Base-by-base conservation (phyloP, 2,113 vertebrate genomes). In the Pagrus major region DNA sequence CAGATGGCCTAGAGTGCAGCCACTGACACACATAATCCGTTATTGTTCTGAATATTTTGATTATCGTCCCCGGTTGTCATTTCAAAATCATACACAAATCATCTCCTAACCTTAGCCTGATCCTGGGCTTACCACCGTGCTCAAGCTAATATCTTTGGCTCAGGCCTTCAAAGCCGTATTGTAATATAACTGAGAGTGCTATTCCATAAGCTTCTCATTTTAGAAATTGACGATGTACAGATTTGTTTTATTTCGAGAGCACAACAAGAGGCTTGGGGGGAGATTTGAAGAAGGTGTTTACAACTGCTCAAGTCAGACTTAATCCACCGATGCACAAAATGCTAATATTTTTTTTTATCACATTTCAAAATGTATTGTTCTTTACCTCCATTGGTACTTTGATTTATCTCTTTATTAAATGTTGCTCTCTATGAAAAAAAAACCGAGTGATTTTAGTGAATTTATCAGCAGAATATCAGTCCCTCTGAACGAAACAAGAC, bases 21-120 rank as follows among this genome's bases (percentile, higher is more conserved):
- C 58, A 58, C 60, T 60, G 59, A 79, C 79, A 77, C 52, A 27
- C 51, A 78, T 93, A 89, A 93, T 93, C 92, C 29, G 54, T 90
- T 83, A 89, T 89, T 92, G 84, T 89, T 90, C 83, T 81, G 81
- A 85, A 88, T 86, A 86, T 92, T 88, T 89, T 87, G 71, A 92
- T 92, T 84, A 91, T 84, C 8, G 23, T 78, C 37, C 44, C 8
- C n/a, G 64, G 74, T 86, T 77, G 78, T 85, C 83, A 78, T 90
- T 86, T 90, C 78, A 82, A 85, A 87, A 88, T 85, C 83, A 81
- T 65, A 81, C 76, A 67, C 76, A 86, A 90, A 89, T 89, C 86
- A 71, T 11, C 52, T 54, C 58, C 82, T 81, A 89, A 86, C 92
- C 83, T 86, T 23, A 29, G 70, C 72, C 25, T 85, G 79, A 91